phyloP scores from a whole-genome alignment of 2,113 vertebrate genomes.

The Nematolebias whitei region DNA sequence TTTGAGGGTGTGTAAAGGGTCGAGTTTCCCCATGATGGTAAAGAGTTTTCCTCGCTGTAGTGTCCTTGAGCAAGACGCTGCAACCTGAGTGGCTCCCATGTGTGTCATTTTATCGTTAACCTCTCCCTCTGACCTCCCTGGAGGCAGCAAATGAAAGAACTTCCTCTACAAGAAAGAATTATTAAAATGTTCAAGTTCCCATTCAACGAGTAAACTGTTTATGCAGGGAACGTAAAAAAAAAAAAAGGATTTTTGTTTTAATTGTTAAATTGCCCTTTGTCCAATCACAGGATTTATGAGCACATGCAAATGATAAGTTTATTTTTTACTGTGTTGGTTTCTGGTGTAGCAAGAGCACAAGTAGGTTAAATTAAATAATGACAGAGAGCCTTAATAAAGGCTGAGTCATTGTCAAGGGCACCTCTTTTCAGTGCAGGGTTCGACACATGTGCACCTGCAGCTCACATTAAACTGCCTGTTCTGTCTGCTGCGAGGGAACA shows the following conservation, averaged over 20 bases:
- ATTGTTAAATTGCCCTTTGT: neutral
- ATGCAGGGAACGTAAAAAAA: neutral
- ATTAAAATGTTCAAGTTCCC: slow-evolving; percentile 37
- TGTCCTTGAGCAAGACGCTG: slow-evolving; percentile 47
- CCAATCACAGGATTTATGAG: neutral
- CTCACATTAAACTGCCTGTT: slow-evolving; percentile 35
- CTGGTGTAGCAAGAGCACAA: slow-evolving; percentile 2
- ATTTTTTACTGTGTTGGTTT: neutral
- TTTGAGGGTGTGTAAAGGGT: neutral
- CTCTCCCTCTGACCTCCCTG: slow-evolving; percentile 43
- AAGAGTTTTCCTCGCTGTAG: slow-evolving; percentile 17
- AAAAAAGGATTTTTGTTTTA: neutral
- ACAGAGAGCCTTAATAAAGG: slow-evolving; percentile 49
- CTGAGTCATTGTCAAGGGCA: slow-evolving; percentile 69
- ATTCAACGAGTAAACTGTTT: slow-evolving; percentile 1
- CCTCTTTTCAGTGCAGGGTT: slow-evolving; percentile 46
- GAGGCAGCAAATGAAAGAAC: slow-evolving; percentile 35
- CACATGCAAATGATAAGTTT: neutral
- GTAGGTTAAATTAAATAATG: slow-evolving; percentile 45
- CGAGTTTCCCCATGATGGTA: neutral
- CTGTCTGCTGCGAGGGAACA: slow-evolving; percentile 38
- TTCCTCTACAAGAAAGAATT: slow-evolving; percentile 14
- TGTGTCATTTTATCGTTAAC: slow-evolving; percentile 33
- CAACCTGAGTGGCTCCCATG: slow-evolving; percentile 21
- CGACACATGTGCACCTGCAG: slow-evolving; percentile 51